Percentiles rank a stretch among this genome's conserved stretches.
These are phyloP conservation scores for Platysternon megacephalum DNA, from an alignment of 2,113 vertebrate genomes.

Conservation along the genomic window DNA sequence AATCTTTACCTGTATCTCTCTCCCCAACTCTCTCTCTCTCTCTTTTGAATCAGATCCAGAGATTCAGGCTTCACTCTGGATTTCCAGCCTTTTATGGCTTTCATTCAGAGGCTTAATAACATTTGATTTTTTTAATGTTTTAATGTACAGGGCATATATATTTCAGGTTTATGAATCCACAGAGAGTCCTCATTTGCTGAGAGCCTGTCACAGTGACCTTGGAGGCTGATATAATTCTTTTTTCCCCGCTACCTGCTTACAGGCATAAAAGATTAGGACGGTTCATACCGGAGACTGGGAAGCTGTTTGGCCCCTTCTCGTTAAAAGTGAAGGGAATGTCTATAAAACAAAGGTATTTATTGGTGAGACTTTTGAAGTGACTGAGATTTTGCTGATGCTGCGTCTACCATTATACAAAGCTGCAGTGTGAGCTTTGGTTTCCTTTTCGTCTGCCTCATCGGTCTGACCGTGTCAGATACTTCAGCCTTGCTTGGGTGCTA, in stretches of 20 bases:
- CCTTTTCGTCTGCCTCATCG: neutral
- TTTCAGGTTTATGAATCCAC: constrained; percentile 41
- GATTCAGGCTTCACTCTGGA: neutral
- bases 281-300: neutral
- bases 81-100: constrained; percentile 53
- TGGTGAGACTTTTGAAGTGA: fast-evolving
- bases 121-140: constrained; percentile 36
- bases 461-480: neutral
- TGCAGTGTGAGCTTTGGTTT: neutral
- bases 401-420: fast-evolving
- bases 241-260: neutral
- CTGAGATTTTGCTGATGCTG: fast-evolving
- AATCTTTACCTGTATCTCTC: neutral
- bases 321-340: neutral
- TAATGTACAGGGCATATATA: neutral
- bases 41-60: constrained; percentile 18
- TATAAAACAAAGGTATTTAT: fast-evolving
- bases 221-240: constrained; percentile 12
- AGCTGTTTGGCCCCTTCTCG: fast-evolving
- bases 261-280: neutral
- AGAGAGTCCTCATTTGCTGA: constrained; percentile 14
- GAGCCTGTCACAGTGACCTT: constrained; percentile 45
- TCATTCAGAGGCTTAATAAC: constrained; percentile 19
- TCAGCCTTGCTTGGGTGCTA: neutral
- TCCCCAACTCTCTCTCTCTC: neutral